Evolutionary conservation across 2,113 vertebrate species (phyloP), one percentile per base, ranked within the genome.

Genomic region (Scomber scombrus): DNA sequence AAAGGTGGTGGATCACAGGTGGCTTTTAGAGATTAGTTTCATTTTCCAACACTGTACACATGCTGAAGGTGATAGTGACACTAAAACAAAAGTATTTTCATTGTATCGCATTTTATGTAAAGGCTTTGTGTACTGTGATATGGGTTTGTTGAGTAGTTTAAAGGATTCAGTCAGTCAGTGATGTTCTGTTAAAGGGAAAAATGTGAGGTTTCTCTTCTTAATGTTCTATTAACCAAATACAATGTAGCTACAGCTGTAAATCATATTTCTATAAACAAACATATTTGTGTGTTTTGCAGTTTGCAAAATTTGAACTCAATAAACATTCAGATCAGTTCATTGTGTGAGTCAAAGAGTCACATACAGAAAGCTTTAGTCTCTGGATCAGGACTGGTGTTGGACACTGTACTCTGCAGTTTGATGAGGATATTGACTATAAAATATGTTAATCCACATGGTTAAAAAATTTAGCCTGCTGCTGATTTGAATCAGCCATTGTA

Each of bases 311-410:
- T 40, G 61, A 65, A 29, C 29, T 43, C 61, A 88, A 57, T 61
- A 75, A 75, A 85, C 81, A 62, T 86, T 75, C 18, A 68, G 49
- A 77, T 66, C 68, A 73, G 72, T 74, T 80, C 72, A 83, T 70
- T 45, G 58, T 80, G 71, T 23, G 1, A 65, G 80, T 76, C 68
- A 74, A 71, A 80, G 71, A 83, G 76, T 83, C 64, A 62, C 69
- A 75, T 60, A 71, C 63, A 70, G 68, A 65, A 45, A 67, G 64
- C 49, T 83, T 74, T 78, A 0, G 45, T 62, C 65, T 78, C 54
- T 67, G 77, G 64, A 74, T 13, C n/a, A 34, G 31, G 62, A 67
- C 80, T 83, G 54, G 70, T 85, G 73, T 74, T 80, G 31, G 43
- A 74, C 58, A 70, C 72, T 61, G 16, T 58, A 61, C n/a, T 4